Conservation (phyloP, 2,113 vertebrate genomes). For the Desmodus rotundus region DNA sequence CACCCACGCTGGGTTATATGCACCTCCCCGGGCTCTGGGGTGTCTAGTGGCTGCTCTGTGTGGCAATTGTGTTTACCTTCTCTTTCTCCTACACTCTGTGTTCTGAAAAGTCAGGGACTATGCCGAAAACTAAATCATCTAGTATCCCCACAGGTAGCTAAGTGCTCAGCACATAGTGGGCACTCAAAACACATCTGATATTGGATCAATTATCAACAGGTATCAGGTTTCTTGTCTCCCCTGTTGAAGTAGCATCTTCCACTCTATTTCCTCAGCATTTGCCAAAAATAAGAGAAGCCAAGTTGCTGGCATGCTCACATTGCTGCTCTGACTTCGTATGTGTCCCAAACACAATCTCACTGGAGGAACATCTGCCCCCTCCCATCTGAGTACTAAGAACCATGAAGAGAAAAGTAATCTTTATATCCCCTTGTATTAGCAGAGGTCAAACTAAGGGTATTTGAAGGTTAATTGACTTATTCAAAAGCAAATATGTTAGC, state of each 20-base stretch:
- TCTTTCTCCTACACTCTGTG: background rate
- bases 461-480: background rate
- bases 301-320: background rate
- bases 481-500: background rate
- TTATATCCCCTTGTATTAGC: background rate
- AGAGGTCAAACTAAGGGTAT: background rate
- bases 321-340: background rate
- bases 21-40: background rate
- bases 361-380: background rate
- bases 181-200: background rate
- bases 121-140: background rate
- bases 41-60: background rate
- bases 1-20: fast-evolving
- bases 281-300: background rate
- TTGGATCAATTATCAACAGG: background rate
- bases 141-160: background rate
- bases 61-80: background rate
- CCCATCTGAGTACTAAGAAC: background rate
- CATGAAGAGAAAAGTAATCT: background rate
- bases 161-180: background rate
- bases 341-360: background rate
- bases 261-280: background rate
- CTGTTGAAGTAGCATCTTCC: background rate
- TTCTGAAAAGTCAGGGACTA: background rate
- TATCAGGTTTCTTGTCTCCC: background rate